These are phyloP conservation scores for Balaeniceps rex DNA, from an alignment of 2,113 vertebrate genomes.

Conservation along the genomic window DNA sequence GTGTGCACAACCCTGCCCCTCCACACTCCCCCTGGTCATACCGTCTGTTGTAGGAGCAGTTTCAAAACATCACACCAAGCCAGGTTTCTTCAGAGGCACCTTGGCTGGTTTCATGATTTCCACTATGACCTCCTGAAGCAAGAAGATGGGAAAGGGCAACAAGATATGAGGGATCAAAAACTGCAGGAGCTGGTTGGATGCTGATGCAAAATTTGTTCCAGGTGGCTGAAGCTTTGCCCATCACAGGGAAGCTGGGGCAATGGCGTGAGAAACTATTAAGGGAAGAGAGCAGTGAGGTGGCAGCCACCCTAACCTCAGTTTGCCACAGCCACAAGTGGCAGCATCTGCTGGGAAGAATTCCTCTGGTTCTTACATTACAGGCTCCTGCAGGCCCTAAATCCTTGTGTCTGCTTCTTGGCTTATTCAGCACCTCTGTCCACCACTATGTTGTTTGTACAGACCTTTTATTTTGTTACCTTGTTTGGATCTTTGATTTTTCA, in stretches of 20 bases:
- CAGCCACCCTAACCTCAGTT: background rate
- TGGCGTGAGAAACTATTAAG: background rate
- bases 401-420: background rate
- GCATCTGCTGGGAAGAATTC: background rate
- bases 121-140: background rate
- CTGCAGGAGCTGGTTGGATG: background rate
- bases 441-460: background rate
- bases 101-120: background rate
- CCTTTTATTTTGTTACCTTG: too few relatives aligned
- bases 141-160: background rate
- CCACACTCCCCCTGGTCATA: background rate
- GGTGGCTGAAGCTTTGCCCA: background rate
- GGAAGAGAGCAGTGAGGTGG: background rate
- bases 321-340: background rate
- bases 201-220: background rate
- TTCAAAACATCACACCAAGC: background rate
- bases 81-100: background rate
- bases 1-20: background rate
- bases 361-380: background rate
- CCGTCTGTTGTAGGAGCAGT: background rate
- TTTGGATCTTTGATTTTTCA: background rate
- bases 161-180: background rate
- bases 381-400: background rate
- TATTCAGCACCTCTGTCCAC: background rate
- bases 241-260: background rate